phyloP scores from a whole-genome alignment of 2,113 vertebrate species.

The Indicator maculatus region DNA sequence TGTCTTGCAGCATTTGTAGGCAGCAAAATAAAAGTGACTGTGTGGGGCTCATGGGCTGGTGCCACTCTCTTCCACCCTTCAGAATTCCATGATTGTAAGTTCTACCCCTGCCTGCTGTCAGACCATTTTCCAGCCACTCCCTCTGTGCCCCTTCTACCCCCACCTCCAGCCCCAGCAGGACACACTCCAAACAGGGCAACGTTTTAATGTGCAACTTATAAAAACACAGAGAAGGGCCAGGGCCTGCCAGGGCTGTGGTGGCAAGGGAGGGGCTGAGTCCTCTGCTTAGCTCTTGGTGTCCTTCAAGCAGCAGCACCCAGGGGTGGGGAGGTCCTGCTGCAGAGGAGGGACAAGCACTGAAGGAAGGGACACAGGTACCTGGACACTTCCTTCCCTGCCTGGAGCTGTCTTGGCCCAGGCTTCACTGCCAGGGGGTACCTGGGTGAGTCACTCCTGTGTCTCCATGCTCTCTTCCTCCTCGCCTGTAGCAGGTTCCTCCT shows the following conservation, averaged over 20 bases:
- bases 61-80: no score
- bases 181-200: not conserved
- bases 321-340: not conserved
- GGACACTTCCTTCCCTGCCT: fast-evolving
- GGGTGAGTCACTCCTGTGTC: conserved; percentile 85
- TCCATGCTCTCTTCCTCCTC: conserved; percentile 94
- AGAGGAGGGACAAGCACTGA: not conserved
- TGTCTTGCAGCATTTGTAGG: not conserved
- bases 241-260: fast-evolving
- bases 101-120: no score
- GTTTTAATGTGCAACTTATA: conserved; percentile 30
- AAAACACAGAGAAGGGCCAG: not conserved
- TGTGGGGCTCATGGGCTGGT: no score
- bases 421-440: not conserved
- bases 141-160: no score
- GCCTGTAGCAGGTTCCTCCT: conserved; percentile 83
- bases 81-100: no score
- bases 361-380: fast-evolving
- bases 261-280: fast-evolving
- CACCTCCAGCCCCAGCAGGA: no score
- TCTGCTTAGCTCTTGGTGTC: fast-evolving
- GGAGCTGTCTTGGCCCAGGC: not conserved
- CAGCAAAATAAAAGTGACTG: no score
- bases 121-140: no score
- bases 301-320: not conserved